These are phyloP conservation scores for Desoria tigrina DNA, from an alignment of 2,888 invertebrate species.

Conservation along the genomic window DNA sequence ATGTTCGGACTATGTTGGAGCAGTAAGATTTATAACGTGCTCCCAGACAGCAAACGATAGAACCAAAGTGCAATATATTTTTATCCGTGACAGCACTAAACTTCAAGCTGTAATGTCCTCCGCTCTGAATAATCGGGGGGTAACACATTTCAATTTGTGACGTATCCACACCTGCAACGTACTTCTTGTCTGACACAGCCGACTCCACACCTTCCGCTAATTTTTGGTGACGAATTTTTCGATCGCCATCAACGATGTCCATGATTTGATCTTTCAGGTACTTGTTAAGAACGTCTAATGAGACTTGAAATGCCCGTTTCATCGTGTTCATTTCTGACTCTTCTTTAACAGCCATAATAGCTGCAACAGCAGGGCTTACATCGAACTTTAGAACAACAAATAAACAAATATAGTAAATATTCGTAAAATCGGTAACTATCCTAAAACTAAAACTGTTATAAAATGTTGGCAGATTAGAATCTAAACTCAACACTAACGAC, in stretches of 20 bases:
- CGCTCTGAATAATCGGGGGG: conserved; percentile 97
- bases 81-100: conserved; percentile 90
- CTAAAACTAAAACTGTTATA: conserved; percentile 3
- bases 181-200: conserved; percentile 92
- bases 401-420: background rate
- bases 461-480: no score
- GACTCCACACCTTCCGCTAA: conserved; percentile 92
- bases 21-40: conserved; percentile 96
- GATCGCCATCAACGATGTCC: conserved; percentile 97
- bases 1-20: conserved; percentile 93
- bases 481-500: no score
- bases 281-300: conserved; percentile 93
- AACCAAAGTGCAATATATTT: conserved; percentile 90
- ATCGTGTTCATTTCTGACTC: conserved; percentile 85
- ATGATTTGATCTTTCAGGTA: conserved; percentile 96
- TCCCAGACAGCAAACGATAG: conserved; percentile 92
- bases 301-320: conserved; percentile 88
- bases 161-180: conserved; percentile 85
- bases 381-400: conserved; percentile 64
- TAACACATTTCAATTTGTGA: conserved; percentile 95
- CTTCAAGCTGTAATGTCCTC: conserved; percentile 95
- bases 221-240: conserved; percentile 70
- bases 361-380: conserved; percentile 79
- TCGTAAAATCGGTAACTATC: background rate
- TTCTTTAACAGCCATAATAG: conserved; percentile 91